Evolutionary conservation across 2,113 vertebrate species (phyloP).

Genomic region (Seriola quinqueradiata): DNA sequence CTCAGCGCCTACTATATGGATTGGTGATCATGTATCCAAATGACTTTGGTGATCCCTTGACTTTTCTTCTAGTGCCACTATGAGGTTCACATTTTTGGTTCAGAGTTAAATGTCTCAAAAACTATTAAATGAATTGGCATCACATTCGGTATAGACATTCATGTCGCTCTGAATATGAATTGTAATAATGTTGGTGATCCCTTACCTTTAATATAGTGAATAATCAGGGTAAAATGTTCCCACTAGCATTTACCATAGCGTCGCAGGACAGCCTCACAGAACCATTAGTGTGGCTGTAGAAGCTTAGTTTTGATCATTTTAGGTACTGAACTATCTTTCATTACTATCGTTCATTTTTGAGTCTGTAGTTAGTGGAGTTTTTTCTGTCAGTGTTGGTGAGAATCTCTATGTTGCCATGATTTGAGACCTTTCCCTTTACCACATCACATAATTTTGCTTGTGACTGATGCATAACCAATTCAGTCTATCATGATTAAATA

Average conservation of each 20-base stretch:
- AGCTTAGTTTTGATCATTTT: not conserved
- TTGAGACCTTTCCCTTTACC: not conserved
- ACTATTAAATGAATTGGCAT: not conserved
- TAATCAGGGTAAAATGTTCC: not conserved
- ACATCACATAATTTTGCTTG: too few relatives aligned
- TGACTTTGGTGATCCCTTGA: not conserved
- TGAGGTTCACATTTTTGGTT: too few relatives aligned
- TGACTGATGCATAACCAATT: too few relatives aligned
- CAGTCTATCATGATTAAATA: too few relatives aligned
- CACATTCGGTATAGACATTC: too few relatives aligned
- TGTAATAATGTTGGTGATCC: not conserved
- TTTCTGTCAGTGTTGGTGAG: not conserved
- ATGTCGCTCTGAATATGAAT: not conserved
- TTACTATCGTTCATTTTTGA: not conserved
- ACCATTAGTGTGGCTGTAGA: not conserved
- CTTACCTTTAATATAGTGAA: not conserved
- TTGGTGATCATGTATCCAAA: not conserved
- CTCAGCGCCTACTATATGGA: not conserved
- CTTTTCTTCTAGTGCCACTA: not conserved
- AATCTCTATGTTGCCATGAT: not conserved
- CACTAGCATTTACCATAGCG: too few relatives aligned
- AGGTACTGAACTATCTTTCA: not conserved
- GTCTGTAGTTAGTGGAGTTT: not conserved
- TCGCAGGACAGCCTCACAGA: not conserved
- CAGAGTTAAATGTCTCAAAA: not conserved